A percentile compares a stretch with the other conserved stretches of the same genome.
Conservation (phyloP, 2,888 invertebrate species). For the Eustalomyia histrio region DNA sequence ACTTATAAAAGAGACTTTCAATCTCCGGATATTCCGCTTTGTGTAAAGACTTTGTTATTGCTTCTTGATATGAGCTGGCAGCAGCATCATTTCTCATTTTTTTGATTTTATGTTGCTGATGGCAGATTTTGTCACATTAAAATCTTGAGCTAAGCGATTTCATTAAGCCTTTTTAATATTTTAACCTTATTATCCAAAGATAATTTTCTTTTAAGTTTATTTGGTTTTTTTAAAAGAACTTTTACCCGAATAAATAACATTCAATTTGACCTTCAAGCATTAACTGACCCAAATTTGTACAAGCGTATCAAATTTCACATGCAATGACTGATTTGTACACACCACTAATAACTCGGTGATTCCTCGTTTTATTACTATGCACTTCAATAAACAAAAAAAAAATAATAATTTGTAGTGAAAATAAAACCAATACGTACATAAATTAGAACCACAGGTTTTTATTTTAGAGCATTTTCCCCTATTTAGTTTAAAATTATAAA, state of each 20-base stretch:
- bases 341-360: no score
- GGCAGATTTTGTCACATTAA: conserved; percentile 26
- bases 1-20: no score
- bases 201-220: not conserved
- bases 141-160: conserved; percentile 29
- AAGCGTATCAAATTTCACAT: not conserved
- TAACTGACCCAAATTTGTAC: not conserved
- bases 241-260: not conserved
- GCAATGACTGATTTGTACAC: no score
- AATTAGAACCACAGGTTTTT: no score
- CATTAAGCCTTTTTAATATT: conserved; percentile 32
- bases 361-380: no score
- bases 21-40: not conserved
- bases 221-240: not conserved
- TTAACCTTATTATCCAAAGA: conserved; percentile 10
- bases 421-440: no score
- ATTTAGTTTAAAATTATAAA: no score
- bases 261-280: not conserved
- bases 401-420: no score
- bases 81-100: not conserved
- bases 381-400: no score
- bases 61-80: not conserved
- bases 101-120: conserved; percentile 22
- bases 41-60: not conserved
- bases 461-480: no score